phyloP scores from a whole-genome alignment of 2,113 vertebrate species.

The Odontesthes bonariensis region DNA sequence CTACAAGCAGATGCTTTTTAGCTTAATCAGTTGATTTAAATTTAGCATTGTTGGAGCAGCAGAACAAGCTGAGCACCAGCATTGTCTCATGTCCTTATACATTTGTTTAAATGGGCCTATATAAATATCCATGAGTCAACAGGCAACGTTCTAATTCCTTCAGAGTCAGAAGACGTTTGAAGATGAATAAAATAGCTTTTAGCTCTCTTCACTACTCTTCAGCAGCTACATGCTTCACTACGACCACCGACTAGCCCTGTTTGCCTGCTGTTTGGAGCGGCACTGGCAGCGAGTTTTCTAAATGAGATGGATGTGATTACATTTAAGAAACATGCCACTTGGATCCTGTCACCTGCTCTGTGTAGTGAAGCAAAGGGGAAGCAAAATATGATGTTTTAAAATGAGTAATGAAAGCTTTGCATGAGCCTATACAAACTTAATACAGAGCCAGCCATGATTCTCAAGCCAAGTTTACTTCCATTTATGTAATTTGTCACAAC shows the following conservation, averaged over 20 bases:
- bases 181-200: too few species aligned
- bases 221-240: neutral
- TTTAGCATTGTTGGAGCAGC: neutral
- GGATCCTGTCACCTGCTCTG: neutral
- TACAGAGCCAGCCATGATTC: constrained; percentile 7
- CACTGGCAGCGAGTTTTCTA: neutral
- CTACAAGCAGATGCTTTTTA: too few species aligned
- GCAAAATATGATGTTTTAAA: constrained; percentile 7
- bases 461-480: constrained; percentile 32
- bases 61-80: too few species aligned
- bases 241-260: neutral
- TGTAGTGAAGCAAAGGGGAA: neutral
- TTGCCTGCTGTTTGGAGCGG: neutral
- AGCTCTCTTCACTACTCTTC: too few species aligned
- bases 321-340: neutral
- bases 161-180: too few species aligned
- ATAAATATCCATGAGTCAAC: too few species aligned
- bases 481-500: constrained; percentile 42
- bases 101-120: too few species aligned
- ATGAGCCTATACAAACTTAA: constrained; percentile 24
- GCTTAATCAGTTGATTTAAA: neutral
- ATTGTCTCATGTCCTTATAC: too few species aligned
- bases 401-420: constrained; percentile 27
- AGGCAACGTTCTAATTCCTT: too few species aligned
- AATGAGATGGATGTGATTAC: neutral